Base-by-base conservation (phyloP, 2,113 vertebrate genomes). In the Corapipo altera region DNA sequence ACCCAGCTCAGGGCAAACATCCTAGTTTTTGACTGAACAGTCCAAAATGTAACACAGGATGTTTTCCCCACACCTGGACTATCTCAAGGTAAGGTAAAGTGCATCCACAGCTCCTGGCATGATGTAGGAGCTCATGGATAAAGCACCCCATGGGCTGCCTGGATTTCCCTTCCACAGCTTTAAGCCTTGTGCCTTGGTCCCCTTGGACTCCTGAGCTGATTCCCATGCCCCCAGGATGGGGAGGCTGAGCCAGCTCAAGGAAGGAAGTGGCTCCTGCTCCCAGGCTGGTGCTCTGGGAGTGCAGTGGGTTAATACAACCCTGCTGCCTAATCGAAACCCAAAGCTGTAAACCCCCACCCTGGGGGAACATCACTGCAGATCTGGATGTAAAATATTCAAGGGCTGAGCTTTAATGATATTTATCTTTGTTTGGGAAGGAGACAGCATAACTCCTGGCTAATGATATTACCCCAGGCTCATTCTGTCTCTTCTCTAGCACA, bases 391-490 rank as follows among this genome's bases (percentile, higher is more conserved):
- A 76, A 91, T 57, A 78, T 23, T 21, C 32, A 7, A 52, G 59
- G 66, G 55, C 85, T 91, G 74, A 85, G 82, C 49, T 89, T 49
- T 75, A 70, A 87, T 55, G 67, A 35, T 84, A n/a, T 89, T 85
- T 83, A n/a, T 92, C 82, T 91, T 74, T 28, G 8, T 43, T 80
- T 58, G 76, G 54, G 77, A 82, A 76, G 89, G 64, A 92, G 71
- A 57, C 67, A 23, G 39, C 67, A 19, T 83, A 88, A 91, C 82
- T 96, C 81, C n/a, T 7, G 16, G 71, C 72, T 93, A 91, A 94
- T 0, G 0, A 80, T 20, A 18, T 92, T 91, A 78, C 28, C 46
- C 28, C 1, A 24, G 71, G 71, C 43, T 91, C 2, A 0, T 80
- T 71, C 46, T 59, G 19, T 43, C 65, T 87, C 48, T 89, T 12